Conservation (phyloP, 2,113 vertebrate species). For the Indri indri region DNA sequence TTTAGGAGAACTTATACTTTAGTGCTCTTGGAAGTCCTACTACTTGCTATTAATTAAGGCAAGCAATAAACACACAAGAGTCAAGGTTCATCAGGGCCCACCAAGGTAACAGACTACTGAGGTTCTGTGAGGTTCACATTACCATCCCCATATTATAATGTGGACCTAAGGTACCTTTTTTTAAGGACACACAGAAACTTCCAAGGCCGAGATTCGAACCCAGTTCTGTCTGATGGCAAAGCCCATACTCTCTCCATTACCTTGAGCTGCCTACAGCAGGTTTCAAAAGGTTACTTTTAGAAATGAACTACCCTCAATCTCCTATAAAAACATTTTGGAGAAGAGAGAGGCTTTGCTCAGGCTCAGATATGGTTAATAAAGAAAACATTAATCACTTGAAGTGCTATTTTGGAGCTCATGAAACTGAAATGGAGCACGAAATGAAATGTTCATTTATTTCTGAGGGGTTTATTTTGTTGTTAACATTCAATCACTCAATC, state of each 20-base stretch:
- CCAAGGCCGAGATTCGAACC: rapidly evolving
- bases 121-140: not conserved
- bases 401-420: conserved; percentile 80
- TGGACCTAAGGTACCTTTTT: not conserved
- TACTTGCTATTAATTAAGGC: not conserved
- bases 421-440: conserved; percentile 81
- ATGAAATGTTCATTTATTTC: conserved; percentile 84
- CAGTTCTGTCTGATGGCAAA: rapidly evolving
- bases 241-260: rapidly evolving
- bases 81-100: not conserved
- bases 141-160: not conserved
- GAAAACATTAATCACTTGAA: conserved; percentile 86
- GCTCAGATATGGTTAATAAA: conserved; percentile 82
- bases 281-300: conserved; percentile 48
- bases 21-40: not conserved
- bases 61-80: not conserved
- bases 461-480: conserved; percentile 82
- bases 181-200: not conserved
- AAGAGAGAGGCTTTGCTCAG: conserved; percentile 63
- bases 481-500: conserved; percentile 77
- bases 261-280: not conserved
- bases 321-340: not conserved
- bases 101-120: not conserved
- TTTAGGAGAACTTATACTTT: not conserved
- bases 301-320: not conserved